phyloP scores from a whole-genome alignment of 2,888 invertebrate species.

The Dasypogon diadema region DNA sequence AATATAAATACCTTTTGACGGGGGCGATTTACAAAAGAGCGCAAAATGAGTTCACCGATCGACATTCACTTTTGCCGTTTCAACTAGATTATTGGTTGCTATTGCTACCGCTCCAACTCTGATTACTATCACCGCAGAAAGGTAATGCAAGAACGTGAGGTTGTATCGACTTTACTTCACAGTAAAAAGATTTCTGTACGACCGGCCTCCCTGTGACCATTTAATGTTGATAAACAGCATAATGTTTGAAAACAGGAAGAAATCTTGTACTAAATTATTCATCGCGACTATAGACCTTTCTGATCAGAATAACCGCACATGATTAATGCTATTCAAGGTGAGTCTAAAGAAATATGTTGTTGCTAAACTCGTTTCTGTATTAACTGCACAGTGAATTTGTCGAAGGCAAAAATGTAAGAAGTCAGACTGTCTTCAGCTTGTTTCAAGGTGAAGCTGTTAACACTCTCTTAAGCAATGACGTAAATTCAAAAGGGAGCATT shows the following conservation, averaged over 20 bases:
- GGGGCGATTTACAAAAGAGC: neutral
- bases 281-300: slow-evolving; percentile 3
- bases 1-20: neutral
- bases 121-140: neutral
- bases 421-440: slow-evolving; percentile 10
- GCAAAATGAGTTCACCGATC: slow-evolving; percentile 16
- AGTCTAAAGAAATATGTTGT: slow-evolving; percentile 20
- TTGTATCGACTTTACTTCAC: neutral
- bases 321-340: slow-evolving; percentile 17
- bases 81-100: neutral
- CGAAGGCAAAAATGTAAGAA: neutral
- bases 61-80: slow-evolving; percentile 34
- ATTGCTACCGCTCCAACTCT: too few species aligned
- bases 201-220: neutral
- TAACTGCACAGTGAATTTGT: neutral
- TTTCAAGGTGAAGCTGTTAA: slow-evolving; percentile 30
- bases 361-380: slow-evolving; percentile 14
- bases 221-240: neutral
- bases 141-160: neutral
- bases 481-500: too few species aligned
- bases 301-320: slow-evolving; percentile 4
- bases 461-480: slow-evolving; percentile 11
- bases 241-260: slow-evolving; percentile 16
- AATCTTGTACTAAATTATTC: slow-evolving; percentile 21
- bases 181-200: neutral